Evolutionary conservation across 2,113 vertebrate species (phyloP).

Genomic region (Equus przewalskii): DNA sequence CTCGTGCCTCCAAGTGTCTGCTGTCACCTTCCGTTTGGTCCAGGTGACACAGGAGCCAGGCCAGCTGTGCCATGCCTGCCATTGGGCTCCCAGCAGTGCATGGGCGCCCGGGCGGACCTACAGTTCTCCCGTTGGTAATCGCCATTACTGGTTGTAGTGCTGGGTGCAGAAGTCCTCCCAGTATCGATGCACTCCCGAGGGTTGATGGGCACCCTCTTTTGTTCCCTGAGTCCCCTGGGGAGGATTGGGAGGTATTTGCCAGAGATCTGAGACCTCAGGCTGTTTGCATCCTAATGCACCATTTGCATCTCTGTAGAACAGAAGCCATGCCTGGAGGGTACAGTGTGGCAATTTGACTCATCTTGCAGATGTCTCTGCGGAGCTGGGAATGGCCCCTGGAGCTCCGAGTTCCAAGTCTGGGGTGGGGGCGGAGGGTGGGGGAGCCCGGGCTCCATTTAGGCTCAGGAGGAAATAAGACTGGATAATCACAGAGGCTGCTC

Average conservation of each 20-base stretch:
- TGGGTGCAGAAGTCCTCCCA: not conserved
- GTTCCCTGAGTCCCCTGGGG: not conserved
- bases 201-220: accelerated
- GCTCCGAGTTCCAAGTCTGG: no score
- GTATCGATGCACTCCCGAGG: no score
- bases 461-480: not conserved
- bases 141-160: no score
- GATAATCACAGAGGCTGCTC: no score
- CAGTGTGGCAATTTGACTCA: accelerated
- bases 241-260: not conserved
- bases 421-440: no score
- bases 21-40: no score
- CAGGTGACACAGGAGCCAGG: accelerated
- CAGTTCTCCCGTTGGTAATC: accelerated
- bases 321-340: not conserved
- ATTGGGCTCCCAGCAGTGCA: accelerated
- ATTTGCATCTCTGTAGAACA: not conserved
- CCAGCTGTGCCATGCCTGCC: accelerated
- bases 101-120: not conserved
- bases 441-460: not conserved
- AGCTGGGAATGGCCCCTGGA: not conserved
- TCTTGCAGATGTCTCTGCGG: not conserved
- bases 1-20: not conserved
- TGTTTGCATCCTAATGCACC: accelerated
- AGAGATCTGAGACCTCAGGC: not conserved